Evolutionary conservation across 1,140 invertebrate species (phyloP).

Genomic region (Condylostylus longicornis): DNA sequence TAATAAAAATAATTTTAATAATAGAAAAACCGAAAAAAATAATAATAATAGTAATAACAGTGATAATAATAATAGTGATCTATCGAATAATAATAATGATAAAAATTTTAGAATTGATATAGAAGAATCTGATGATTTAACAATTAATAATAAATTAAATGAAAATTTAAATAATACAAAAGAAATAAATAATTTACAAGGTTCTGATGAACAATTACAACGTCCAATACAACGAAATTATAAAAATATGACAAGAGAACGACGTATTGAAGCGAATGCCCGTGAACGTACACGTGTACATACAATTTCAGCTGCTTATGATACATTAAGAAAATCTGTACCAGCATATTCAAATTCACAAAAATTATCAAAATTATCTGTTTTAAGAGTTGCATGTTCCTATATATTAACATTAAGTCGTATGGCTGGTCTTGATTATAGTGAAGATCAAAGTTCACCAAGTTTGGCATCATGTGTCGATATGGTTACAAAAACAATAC

Average conservation of each 20-base stretch:
- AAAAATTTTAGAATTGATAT: too few species aligned
- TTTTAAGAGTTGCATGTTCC: constrained; percentile 77
- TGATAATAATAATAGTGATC: too few species aligned
- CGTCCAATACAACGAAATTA: constrained; percentile 69
- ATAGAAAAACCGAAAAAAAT: too few species aligned
- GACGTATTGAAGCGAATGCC: constrained; percentile 85
- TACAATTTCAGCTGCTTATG: constrained; percentile 88
- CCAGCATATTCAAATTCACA: constrained; percentile 86
- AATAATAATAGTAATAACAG: too few species aligned
- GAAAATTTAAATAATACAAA: too few species aligned
- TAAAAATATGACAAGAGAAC: constrained; percentile 86
- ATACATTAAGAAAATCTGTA: constrained; percentile 66
- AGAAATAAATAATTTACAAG: too few species aligned
- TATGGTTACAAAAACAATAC: constrained; percentile 71
- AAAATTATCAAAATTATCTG: constrained; percentile 82
- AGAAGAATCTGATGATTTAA: too few species aligned
- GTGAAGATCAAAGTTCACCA: constrained; percentile 34
- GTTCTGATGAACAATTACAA: too few species aligned
- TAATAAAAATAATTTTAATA: too few species aligned
- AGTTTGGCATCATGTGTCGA: constrained; percentile 65
- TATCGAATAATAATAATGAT: too few species aligned
- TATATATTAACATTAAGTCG: constrained; percentile 73
- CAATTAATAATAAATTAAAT: too few species aligned
- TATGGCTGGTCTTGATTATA: constrained; percentile 48
- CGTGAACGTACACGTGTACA: constrained; percentile 82